Evolutionary conservation across 1,140 invertebrate genomes (phyloP).

Genomic region (Drosophila funebris): DNA sequence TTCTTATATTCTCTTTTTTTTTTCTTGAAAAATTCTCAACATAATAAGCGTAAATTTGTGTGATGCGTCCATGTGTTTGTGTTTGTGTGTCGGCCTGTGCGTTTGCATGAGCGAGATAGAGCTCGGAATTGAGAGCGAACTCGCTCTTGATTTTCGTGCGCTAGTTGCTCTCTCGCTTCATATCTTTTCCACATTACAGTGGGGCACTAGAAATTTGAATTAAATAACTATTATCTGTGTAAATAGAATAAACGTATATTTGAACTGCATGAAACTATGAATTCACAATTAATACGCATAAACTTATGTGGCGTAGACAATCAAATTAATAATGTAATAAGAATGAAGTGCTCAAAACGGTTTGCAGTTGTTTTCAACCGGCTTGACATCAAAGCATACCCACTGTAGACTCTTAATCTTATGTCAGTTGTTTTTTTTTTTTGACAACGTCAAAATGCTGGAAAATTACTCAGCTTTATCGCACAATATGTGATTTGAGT

Average conservation of each 20-base stretch:
- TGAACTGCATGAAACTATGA: background rate
- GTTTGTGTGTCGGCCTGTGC: slow-evolving; percentile 28
- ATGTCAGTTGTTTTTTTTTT: slow-evolving; percentile 31
- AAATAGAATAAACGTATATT: background rate
- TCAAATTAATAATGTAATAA: background rate
- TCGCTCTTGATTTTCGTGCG: slow-evolving; percentile 62
- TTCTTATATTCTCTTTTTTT: slow-evolving; percentile 41
- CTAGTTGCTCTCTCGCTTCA: slow-evolving; percentile 37
- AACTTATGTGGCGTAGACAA: background rate
- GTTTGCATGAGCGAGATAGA: slow-evolving; percentile 18
- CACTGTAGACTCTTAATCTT: slow-evolving; percentile 45
- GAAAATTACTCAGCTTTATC: slow-evolving; percentile 48
- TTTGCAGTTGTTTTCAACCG: slow-evolving; percentile 8
- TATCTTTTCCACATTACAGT: slow-evolving; percentile 49
- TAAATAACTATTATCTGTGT: slow-evolving; percentile 17
- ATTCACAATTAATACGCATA: background rate
- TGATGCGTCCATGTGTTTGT: slow-evolving; percentile 28
- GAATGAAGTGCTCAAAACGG: slow-evolving; percentile 4
- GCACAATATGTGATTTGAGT: slow-evolving; percentile 31
- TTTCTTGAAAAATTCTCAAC: slow-evolving; percentile 72
- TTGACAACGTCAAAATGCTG: slow-evolving; percentile 39
- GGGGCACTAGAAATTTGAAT: slow-evolving; percentile 33
- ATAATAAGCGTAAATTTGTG: slow-evolving; percentile 71
- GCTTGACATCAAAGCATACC: slow-evolving; percentile 12
- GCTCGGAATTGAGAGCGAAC: background rate